Percentiles rank a stretch among this genome's conserved stretches.
Evolutionary conservation across 1,140 invertebrate genomes (phyloP).

Genomic region (Drosophila teissieri): DNA sequence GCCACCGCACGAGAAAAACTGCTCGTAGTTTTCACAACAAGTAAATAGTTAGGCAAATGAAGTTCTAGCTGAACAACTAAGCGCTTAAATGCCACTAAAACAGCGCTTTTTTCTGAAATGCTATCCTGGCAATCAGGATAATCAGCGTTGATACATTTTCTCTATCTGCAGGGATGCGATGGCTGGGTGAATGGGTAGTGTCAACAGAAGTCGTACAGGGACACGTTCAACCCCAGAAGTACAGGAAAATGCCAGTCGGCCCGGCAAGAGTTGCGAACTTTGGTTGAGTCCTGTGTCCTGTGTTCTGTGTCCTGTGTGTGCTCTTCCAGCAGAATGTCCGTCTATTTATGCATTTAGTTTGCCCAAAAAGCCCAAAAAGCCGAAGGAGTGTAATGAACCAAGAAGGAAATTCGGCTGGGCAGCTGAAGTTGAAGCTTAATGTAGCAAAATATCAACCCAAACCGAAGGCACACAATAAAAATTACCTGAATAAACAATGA

Average conservation of each 20-base stretch:
- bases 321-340: not conserved
- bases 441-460: not conserved
- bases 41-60: too few species aligned
- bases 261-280: conserved; percentile 20
- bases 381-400: conserved; percentile 13
- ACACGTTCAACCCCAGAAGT: conserved; percentile 44
- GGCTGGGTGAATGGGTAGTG: not conserved
- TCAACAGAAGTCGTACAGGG: conserved; percentile 76
- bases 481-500: not conserved
- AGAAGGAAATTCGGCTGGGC: conserved; percentile 1
- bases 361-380: not conserved
- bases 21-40: too few species aligned
- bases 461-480: not conserved
- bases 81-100: too few species aligned
- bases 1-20: too few species aligned
- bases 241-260: conserved; percentile 15
- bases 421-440: not conserved
- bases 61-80: too few species aligned
- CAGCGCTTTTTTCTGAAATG: too few species aligned
- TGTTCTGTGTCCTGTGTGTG: not conserved
- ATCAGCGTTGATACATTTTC: not conserved
- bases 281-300: conserved; percentile 8
- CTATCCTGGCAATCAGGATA: too few species aligned
- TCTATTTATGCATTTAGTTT: not conserved
- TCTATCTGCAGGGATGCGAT: conserved; percentile 5